phyloP scores from a whole-genome alignment of 2,113 vertebrate genomes.

The Dipodomys ordii region DNA sequence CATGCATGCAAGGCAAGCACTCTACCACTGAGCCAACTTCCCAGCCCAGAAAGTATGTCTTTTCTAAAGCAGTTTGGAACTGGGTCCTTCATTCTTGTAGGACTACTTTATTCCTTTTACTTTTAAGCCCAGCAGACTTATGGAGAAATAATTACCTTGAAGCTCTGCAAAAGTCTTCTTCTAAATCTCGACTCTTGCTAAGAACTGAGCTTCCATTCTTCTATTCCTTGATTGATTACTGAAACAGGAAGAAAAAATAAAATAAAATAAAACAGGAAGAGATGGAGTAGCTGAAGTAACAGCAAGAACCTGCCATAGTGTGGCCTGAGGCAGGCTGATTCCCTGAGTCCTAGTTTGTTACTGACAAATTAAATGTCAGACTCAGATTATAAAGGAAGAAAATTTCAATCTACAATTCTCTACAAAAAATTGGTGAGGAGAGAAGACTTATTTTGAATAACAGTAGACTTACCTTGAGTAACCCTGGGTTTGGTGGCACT shows the following conservation, averaged over 20 bases:
- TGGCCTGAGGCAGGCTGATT: neutral
- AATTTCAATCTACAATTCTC: slow-evolving; percentile 1
- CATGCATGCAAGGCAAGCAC: too few relatives aligned
- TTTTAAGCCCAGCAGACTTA: neutral
- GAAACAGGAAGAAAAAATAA: neutral
- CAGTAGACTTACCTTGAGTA: neutral
- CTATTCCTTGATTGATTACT: neutral
- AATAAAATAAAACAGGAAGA: neutral
- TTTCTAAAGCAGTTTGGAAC: neutral
- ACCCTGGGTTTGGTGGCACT: neutral
- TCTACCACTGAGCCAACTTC: too few relatives aligned
- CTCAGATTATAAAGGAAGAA: neutral
- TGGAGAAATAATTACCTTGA: neutral
- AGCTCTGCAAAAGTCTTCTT: slow-evolving; percentile 6
- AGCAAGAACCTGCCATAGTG: neutral
- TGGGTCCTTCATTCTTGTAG: neutral
- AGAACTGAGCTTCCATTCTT: neutral
- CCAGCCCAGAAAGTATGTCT: neutral
- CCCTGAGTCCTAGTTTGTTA: neutral
- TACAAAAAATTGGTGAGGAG: too few relatives aligned
- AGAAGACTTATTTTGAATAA: neutral
- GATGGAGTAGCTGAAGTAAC: neutral
- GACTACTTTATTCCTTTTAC: neutral
- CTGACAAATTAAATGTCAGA: slow-evolving; percentile 3
- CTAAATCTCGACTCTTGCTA: neutral